A percentile compares a stretch with the other conserved stretches of the same genome.
Evolutionary conservation across 2,113 vertebrate species (phyloP).

Genomic region (Ameiurus melas): DNA sequence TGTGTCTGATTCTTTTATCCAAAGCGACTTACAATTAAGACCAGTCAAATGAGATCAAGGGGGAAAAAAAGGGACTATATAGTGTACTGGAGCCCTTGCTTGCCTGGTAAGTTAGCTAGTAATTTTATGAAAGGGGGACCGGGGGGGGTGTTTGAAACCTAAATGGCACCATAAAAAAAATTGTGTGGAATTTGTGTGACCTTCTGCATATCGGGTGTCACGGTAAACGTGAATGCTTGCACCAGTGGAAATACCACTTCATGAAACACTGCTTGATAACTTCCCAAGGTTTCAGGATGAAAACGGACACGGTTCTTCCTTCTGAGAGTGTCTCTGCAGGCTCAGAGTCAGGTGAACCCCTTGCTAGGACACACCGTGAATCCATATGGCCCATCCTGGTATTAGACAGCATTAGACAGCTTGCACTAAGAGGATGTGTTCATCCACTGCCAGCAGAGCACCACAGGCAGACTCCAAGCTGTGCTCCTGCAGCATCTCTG

Average conservation of each 20-base stretch:
- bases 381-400: conserved; percentile 38
- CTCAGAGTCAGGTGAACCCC: conserved; percentile 12
- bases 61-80: too few relatives aligned
- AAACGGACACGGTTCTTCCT: not conserved
- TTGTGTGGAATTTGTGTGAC: not conserved
- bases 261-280: not conserved
- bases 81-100: not conserved
- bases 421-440: conserved; percentile 42
- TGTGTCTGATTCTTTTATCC: too few relatives aligned
- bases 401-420: conserved; percentile 52
- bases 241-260: not conserved
- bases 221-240: not conserved
- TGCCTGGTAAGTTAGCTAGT: not conserved
- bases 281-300: not conserved
- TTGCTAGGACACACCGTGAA: conserved; percentile 12
- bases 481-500: not conserved
- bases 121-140: too few relatives aligned
- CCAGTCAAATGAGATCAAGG: not conserved
- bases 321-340: not conserved
- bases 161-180: not conserved
- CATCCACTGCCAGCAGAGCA: not conserved
- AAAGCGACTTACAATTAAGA: too few relatives aligned
- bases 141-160: not conserved
- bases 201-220: not conserved
- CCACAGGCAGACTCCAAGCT: not conserved